phyloP scores from a whole-genome alignment of 2,113 vertebrate species.

The Zosterops borbonicus region DNA sequence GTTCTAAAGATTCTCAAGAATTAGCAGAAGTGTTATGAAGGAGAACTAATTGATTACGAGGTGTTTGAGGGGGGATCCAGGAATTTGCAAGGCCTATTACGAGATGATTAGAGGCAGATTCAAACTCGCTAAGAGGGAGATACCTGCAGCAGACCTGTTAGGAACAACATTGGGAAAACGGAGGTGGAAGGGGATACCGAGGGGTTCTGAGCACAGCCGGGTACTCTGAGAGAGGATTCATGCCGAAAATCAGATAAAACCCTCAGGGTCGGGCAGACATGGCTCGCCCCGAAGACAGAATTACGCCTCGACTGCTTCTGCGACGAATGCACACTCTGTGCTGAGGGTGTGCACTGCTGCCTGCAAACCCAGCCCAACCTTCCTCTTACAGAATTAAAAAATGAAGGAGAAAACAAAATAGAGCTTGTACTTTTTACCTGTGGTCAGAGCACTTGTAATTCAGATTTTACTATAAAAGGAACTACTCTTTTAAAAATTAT shows the following conservation, averaged over 20 bases:
- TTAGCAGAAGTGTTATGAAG: neutral
- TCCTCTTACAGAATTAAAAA: neutral
- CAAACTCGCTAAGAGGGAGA: neutral
- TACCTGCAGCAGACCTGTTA: neutral
- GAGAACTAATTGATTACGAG: neutral
- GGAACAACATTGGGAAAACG: neutral
- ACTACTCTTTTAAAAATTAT: accelerated
- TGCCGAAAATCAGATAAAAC: accelerated
- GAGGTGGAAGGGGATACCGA: neutral
- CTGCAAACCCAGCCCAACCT: accelerated
- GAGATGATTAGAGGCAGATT: neutral
- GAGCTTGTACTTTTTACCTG: neutral
- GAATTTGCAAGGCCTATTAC: neutral
- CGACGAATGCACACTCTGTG: accelerated
- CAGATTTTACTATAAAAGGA: neutral
- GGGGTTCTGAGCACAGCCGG: neutral
- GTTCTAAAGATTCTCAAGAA: neutral
- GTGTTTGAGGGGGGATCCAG: neutral
- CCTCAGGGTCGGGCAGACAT: neutral
- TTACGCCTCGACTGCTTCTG: neutral
- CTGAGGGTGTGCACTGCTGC: neutral
- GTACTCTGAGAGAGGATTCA: neutral
- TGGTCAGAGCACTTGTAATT: neutral
- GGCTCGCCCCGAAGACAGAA: no score
- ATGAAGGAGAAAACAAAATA: neutral